Percentiles rank a stretch among this genome's conserved stretches.
Evolutionary conservation across 2,797 vertebrate genomes (phyloP).

Genomic region (Urocyon cinereoargenteus): DNA sequence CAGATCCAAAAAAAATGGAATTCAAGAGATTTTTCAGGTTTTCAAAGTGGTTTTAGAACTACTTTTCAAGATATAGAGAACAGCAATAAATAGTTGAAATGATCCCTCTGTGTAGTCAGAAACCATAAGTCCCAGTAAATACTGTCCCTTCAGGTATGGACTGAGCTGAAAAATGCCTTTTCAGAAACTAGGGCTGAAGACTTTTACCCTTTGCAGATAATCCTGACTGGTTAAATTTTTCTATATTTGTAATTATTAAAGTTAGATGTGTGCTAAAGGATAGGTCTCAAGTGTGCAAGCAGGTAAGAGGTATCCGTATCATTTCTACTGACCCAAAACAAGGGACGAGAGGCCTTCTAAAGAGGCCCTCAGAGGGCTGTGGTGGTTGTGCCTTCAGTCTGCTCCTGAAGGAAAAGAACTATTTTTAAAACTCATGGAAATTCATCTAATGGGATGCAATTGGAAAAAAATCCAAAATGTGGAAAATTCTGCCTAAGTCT

Average conservation of each 20-base stretch:
- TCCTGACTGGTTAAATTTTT: not conserved
- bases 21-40: not conserved
- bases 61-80: not conserved
- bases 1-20: not conserved
- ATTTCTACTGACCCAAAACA: slow-evolving; percentile 37
- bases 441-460: not conserved
- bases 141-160: not conserved
- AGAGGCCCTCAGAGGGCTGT: not conserved
- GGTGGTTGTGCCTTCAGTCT: not conserved
- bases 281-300: not conserved
- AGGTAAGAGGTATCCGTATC: not conserved
- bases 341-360: not conserved
- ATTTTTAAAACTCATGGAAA: slow-evolving; percentile 51
- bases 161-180: not conserved
- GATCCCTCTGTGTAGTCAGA: not conserved
- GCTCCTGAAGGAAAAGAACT: slow-evolving; percentile 30
- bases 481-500: slow-evolving; percentile 36
- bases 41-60: slow-evolving; percentile 16
- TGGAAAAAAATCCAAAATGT: not conserved
- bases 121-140: not conserved
- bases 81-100: not conserved
- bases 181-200: not conserved
- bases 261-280: not conserved
- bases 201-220: not conserved
- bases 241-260: not conserved